Base-by-base conservation (phyloP, 2,888 invertebrate species). In the Hirtodrosophila histrioides region DNA sequence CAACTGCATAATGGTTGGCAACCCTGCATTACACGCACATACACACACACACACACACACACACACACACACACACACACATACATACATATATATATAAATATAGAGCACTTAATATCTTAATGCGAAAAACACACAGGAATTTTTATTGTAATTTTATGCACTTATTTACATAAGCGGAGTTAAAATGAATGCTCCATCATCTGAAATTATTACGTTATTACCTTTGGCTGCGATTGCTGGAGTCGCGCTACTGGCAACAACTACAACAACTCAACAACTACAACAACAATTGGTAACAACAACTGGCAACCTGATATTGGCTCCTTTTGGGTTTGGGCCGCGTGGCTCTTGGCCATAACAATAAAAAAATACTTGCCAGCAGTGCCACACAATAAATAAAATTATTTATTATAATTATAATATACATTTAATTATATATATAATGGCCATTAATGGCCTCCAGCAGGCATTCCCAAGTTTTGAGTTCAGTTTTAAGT, bases 151-250 rank as follows among this genome's bases (percentile, higher is more conserved):
- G 71, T 75, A 67, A 80, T 84, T 80, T 81, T 80, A 79, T 86
- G 84, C 86, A 74, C 70, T 83, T 81, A 83, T 80, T 82, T 78
- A 37, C 71, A 81, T 80, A 84, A 86, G 68, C 75, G 69, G 75
- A 77, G 71, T 86, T 78, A 68, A 75, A 87, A 75, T 64, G 74
- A 69, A 65, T 75, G 69, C 78, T 69, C 60, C 63, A 84, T 84
- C 78, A 80, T 71, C 75, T 66, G 64, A 76, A 83, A 79, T 77
- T 69, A 86, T 86, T 80, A 68, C 78, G 69, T 81, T 84, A 75
- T 78, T 75, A 64, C 87, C 62, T 68, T 75, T 56, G 57, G 57
- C 62, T 62, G 66, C 64, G 53, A 66, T 71, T 45, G 57, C 29
- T 57, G 37, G 35, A 12, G 33, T 11, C 10, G 36, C 41, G 41